phyloP scores from a whole-genome alignment of 1,140 invertebrate genomes.

The Orchestia grillus region DNA sequence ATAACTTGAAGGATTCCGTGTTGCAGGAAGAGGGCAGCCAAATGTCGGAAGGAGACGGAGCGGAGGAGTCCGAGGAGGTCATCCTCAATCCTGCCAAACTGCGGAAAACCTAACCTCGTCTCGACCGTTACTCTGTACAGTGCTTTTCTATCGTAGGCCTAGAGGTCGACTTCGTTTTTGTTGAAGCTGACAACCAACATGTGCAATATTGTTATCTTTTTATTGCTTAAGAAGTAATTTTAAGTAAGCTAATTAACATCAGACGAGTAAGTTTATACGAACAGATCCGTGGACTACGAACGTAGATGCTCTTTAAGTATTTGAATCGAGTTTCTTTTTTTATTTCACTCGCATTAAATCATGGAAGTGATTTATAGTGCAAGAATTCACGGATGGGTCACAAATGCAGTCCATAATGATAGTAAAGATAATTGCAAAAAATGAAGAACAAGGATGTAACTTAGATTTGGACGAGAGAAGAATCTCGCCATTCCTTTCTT shows the following conservation, averaged over 20 bases:
- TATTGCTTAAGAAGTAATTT: background rate
- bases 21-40: background rate
- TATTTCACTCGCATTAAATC: background rate
- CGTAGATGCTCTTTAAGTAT: background rate
- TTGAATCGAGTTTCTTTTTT: background rate
- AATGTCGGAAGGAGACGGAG: constrained; percentile 4
- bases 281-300: background rate
- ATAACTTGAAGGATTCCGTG: background rate
- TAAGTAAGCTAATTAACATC: background rate
- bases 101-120: background rate
- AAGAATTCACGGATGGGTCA: background rate
- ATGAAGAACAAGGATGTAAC: background rate
- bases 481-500: too few species aligned
- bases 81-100: constrained; percentile 12
- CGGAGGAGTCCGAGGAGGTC: background rate
- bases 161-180: background rate
- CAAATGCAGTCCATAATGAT: background rate
- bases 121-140: constrained; percentile 3
- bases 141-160: background rate
- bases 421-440: background rate
- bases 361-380: background rate
- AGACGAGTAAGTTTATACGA: background rate
- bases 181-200: background rate
- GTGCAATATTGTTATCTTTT: background rate
- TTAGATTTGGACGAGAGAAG: background rate